phyloP scores from a whole-genome alignment of 2,797 vertebrate genomes.

The Orientallactaga sibirica region DNA sequence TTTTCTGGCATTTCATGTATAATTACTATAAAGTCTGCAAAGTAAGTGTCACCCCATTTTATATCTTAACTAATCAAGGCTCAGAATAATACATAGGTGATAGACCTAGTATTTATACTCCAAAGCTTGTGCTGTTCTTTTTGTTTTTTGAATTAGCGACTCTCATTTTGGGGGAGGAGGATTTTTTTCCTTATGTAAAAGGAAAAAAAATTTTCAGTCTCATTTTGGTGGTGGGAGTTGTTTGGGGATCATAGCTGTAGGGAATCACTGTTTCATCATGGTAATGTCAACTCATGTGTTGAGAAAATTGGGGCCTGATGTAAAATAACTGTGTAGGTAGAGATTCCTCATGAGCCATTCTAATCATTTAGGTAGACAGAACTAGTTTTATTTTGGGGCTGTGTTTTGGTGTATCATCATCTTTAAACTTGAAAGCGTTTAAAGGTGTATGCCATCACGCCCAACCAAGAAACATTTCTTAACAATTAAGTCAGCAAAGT shows the following conservation, averaged over 20 bases:
- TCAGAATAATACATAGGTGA: not conserved
- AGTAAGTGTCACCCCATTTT: not conserved
- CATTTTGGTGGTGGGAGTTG: not conserved
- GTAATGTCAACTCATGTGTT: not conserved
- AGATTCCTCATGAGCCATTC: constrained; percentile 31
- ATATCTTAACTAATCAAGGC: not conserved
- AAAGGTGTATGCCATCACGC: no score
- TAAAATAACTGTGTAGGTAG: constrained; percentile 14
- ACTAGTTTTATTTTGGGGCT: constrained; percentile 15
- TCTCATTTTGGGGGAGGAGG: not conserved
- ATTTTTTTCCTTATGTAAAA: constrained; percentile 7
- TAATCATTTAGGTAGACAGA: not conserved
- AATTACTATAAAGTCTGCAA: not conserved
- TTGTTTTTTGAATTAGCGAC: not conserved
- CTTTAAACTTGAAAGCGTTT: constrained; percentile 1
- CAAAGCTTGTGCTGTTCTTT: not conserved
- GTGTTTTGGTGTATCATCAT: not conserved
- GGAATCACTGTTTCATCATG: constrained; percentile 7
- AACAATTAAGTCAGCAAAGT: constrained; percentile 39
- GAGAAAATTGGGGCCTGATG: constrained; percentile 8
- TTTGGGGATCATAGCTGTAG: not conserved
- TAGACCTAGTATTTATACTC: not conserved
- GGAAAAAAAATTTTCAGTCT: not conserved
- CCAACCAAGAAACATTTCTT: no score
- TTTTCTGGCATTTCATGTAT: not conserved